phyloP scores from a whole-genome alignment of 2,888 invertebrate genomes.

The Caradrina clavipalpis region DNA sequence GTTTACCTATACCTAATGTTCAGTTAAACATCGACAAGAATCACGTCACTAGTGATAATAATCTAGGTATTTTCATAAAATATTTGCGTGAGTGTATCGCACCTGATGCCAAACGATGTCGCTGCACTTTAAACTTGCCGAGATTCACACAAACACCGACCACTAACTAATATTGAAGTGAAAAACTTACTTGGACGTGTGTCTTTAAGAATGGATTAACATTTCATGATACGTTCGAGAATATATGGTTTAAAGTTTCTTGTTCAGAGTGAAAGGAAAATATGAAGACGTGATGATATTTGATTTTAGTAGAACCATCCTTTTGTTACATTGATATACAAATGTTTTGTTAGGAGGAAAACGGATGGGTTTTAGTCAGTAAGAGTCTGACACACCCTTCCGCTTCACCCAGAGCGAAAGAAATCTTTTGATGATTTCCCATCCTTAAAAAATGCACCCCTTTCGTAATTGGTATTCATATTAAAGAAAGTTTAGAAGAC shows the following conservation, averaged over 20 bases:
- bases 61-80: constrained; percentile 89
- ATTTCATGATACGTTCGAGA: constrained; percentile 37
- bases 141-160: constrained; percentile 82
- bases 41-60: constrained; percentile 78
- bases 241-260: constrained; percentile 32
- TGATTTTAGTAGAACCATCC: constrained; percentile 8
- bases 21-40: constrained; percentile 58
- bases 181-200: constrained; percentile 60
- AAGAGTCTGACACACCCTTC: too few relatives aligned
- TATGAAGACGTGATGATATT: constrained; percentile 7
- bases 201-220: constrained; percentile 59
- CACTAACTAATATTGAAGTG: constrained; percentile 62
- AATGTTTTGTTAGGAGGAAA: too few relatives aligned
- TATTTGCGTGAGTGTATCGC: constrained; percentile 89
- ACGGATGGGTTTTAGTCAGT: too few relatives aligned
- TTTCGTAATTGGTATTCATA: constrained; percentile 10
- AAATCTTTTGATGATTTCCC: too few relatives aligned
- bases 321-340: too few relatives aligned
- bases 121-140: constrained; percentile 86
- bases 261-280: constrained; percentile 10
- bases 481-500: constrained; percentile 1
- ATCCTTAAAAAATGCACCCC: too few relatives aligned
- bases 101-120: constrained; percentile 86
- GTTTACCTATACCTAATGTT: constrained; percentile 34
- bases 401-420: too few relatives aligned